Conservation (phyloP, 2,888 invertebrate genomes). For the Hypena proboscidalis region DNA sequence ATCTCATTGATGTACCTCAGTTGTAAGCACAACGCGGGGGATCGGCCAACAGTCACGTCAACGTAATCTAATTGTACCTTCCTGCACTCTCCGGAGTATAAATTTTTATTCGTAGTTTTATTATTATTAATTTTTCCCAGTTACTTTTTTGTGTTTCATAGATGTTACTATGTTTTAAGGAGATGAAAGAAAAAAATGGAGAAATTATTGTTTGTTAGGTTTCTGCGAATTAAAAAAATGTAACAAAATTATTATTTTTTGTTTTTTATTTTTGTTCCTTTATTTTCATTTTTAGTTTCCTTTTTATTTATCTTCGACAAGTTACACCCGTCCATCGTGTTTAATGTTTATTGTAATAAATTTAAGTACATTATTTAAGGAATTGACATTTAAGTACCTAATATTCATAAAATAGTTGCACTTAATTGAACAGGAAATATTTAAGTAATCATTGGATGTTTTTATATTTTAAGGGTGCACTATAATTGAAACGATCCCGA, state of each 20-base stretch:
- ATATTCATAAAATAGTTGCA: conserved; percentile 75
- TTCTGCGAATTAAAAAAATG: conserved; percentile 85
- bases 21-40: conserved; percentile 61
- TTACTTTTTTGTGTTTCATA: conserved; percentile 85
- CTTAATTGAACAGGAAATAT: conserved; percentile 71
- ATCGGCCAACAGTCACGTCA: conserved; percentile 67
- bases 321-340: conserved; percentile 85
- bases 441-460: conserved; percentile 74
- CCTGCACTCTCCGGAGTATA: conserved; percentile 83
- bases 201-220: conserved; percentile 86
- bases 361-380: conserved; percentile 79
- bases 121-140: conserved; percentile 78
- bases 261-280: conserved; percentile 68
- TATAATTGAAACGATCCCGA: conserved; percentile 55
- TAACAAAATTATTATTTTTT: conserved; percentile 80
- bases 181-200: conserved; percentile 75
- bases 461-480: conserved; percentile 76
- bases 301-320: conserved; percentile 69
- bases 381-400: conserved; percentile 76
- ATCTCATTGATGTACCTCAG: conserved; percentile 82
- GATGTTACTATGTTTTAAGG: conserved; percentile 86
- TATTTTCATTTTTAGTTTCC: conserved; percentile 47
- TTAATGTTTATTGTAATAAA: conserved; percentile 78
- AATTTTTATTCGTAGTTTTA: conserved; percentile 74
- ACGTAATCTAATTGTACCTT: conserved; percentile 83